Evolutionary conservation across 2,888 invertebrate species (phyloP).

Genomic region (Pyrocoelia pectoralis): DNA sequence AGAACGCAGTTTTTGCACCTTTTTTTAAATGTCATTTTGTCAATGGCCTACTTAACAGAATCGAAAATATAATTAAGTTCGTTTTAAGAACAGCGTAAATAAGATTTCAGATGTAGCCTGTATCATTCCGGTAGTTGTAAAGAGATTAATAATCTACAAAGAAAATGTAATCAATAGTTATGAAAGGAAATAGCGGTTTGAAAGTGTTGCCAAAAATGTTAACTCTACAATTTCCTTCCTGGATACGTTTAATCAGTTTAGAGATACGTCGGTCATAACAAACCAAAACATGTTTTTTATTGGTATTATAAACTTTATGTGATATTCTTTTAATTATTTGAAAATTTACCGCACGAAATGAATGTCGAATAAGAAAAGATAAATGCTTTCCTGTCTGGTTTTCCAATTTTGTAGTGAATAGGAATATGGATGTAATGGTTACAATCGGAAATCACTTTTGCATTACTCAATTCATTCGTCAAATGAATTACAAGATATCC

Average conservation of each 20-base stretch:
- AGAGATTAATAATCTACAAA: slow-evolving; percentile 8
- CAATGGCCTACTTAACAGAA: neutral
- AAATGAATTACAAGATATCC: too few species aligned
- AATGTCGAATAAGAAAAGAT: too few species aligned
- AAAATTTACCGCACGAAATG: too few species aligned
- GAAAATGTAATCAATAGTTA: slow-evolving; percentile 6
- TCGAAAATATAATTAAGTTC: neutral
- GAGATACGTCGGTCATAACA: neutral
- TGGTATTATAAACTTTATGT: neutral
- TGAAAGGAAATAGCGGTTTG: slow-evolving; percentile 7
- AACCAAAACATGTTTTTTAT: neutral
- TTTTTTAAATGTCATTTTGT: neutral
- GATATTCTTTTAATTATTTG: too few species aligned
- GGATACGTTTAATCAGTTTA: slow-evolving; percentile 1
- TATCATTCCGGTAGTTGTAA: slow-evolving; percentile 4
- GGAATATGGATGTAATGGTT: too few species aligned
- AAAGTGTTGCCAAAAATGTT: slow-evolving; percentile 13
- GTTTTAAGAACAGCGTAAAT: neutral
- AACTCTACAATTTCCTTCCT: slow-evolving; percentile 10
- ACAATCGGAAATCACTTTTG: too few species aligned
- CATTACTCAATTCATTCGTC: too few species aligned
- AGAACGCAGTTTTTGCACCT: neutral
- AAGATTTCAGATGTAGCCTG: neutral
- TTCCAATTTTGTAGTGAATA: too few species aligned
- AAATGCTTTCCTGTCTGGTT: too few species aligned